A percentile compares a stretch with the other conserved stretches of the same genome.
Evolutionary conservation across 2,113 vertebrate genomes (phyloP).

Genomic region (Penelope pileata): DNA sequence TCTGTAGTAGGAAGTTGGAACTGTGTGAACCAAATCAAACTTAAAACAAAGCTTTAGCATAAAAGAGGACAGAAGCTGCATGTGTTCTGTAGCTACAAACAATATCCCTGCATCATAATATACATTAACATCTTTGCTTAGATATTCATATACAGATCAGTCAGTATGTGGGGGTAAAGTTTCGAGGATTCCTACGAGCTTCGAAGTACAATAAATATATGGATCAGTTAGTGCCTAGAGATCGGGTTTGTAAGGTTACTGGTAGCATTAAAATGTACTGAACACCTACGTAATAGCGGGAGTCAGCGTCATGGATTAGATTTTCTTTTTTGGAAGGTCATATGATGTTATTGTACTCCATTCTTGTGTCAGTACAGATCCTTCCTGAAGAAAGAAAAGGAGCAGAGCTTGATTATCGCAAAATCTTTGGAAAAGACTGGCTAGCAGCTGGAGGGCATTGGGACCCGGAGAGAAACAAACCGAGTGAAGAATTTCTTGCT

Average conservation of each 20-base stretch:
- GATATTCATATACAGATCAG: background rate
- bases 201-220: background rate
- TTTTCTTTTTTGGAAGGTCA: background rate
- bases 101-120: accelerated
- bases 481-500: slow-evolving; percentile 77
- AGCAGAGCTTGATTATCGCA: slow-evolving; percentile 94
- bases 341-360: background rate
- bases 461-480: slow-evolving; percentile 73
- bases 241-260: background rate
- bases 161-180: background rate
- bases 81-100: background rate
- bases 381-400: slow-evolving; percentile 82
- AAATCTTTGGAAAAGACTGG: slow-evolving; percentile 90
- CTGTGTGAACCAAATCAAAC: background rate
- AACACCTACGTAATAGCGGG: background rate
- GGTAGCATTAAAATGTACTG: background rate
- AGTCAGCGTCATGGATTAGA: background rate
- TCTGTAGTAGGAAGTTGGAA: background rate
- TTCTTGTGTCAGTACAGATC: slow-evolving; percentile 75
- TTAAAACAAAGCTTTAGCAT: background rate
- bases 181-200: background rate
- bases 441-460: slow-evolving; percentile 83
- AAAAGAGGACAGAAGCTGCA: background rate
- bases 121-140: background rate
- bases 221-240: background rate